Evolutionary conservation across 2,797 vertebrate species (phyloP), one percentile per base, ranked within the genome.

Genomic region (Adrianichthys oophorus): DNA sequence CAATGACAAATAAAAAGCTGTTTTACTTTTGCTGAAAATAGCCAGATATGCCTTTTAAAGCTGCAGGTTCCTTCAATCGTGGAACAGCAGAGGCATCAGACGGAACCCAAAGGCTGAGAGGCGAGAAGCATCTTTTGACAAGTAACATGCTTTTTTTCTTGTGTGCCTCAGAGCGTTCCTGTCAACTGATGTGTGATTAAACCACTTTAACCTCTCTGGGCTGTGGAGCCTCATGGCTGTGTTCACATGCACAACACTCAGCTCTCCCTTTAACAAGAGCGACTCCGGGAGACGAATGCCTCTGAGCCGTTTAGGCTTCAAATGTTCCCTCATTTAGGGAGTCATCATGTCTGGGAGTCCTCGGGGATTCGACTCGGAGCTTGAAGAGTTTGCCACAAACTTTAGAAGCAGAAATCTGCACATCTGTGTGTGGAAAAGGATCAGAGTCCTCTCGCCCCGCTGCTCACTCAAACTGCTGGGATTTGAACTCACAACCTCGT

Each of bases 101-200:
- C 74, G 54, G 75, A 82, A 56, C 55, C 61, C 49, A 60, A 48
- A 63, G 64, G 83, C 67, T 70, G 72, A 74, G 76, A 85, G 85
- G 80, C 84, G 83, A 88, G 86, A 88, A 79, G 73, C 80, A 76
- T 72, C 72, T 57, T 60, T 82, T 90, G 88, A 90, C 90, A 89
- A 84, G 68, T 81, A 82, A 87, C 88, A 90, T 84, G 82, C 86
- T 81, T 71, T 60, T 60, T 84, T 74, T 70, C 72, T 74, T 68
- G 79, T 84, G 84, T 89, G 86, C 76, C 82, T 68, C 52, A 47
- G 62, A 79, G 83, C 81, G 78, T 89, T 79, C 86, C 85, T 87
- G 87, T 91, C 87, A 89, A 71, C 76, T 79, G 62, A 73, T 82
- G 69, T 71, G 72, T 70, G 78, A 83, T 57, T 55, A 70, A 82